Evolutionary conservation across 23 tunicate species (phyloP), one percentile per base, ranked within the genome.

Genomic region (Botrylloides violaceus): DNA sequence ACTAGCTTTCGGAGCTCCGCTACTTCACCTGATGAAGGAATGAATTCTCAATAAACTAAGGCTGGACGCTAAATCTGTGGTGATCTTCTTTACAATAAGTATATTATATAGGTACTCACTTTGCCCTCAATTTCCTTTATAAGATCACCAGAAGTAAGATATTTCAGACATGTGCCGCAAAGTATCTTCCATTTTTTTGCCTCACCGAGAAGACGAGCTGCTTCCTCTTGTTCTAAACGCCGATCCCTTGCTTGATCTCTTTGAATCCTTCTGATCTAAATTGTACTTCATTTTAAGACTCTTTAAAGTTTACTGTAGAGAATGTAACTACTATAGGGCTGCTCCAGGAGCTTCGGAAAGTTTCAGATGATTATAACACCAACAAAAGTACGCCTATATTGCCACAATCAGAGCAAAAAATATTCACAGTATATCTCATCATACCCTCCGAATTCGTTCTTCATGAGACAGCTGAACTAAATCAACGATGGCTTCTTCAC

Each of bases 111-210:
- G 29, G 27, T 29, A 31, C 33, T 29, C 53, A 80, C 85, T 58
- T 83, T 81, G 2, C 70, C 71, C 32, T 83, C 77, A 24, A 83
- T 83, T 36, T 62, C 59, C 22, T 73, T 62, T 19, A 83, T 35
- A 15, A 70, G 73, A 24, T 77, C 71, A 20, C 82, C 76, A n/a
- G 91, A 60, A 19, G 91, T 83, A 4, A 78, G 34, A 5, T 25
- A 12, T 47, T 31, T 59, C 34, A 70, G 66, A 53, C 91, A 83
- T 26, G 74, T 49, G 3, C 70, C 61, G 38, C 91, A 83, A 3
- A 71, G 66, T 15, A 83, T 22, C 15, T 53, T 12, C 36, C 71
- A 81, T 34, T 49, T n/a, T n/a, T 34, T 34, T 15, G 53, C 77
- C 32, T 75, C 66, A 29, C n/a, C 23, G 4, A 23, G 24, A 47